These are phyloP conservation scores for Anticlea derivata DNA, from an alignment of 2,888 invertebrate species.

Conservation along the genomic window DNA sequence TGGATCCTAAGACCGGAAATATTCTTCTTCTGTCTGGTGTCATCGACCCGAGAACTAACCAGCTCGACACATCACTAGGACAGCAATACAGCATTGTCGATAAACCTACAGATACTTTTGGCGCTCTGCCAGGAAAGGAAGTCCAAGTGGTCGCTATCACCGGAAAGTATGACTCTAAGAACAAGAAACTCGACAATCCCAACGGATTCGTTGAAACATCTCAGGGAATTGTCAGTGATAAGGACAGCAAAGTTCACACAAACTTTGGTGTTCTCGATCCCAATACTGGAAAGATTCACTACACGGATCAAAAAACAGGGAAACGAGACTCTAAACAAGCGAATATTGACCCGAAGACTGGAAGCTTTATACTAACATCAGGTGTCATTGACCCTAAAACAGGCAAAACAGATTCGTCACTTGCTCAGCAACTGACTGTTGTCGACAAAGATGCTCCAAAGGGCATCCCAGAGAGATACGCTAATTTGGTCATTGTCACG, in stretches of 20 bases:
- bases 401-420: constrained; percentile 86
- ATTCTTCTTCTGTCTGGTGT: constrained; percentile 81
- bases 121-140: constrained; percentile 67
- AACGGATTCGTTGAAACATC: constrained; percentile 81
- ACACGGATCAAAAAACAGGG: constrained; percentile 85
- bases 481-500: constrained; percentile 80
- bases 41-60: constrained; percentile 83
- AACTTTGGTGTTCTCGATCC: constrained; percentile 86
- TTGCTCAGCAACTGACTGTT: constrained; percentile 82
- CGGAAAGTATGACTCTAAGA: constrained; percentile 84
- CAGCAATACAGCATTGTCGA: constrained; percentile 85
- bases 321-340: constrained; percentile 86
- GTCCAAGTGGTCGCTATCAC: constrained; percentile 85
- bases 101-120: constrained; percentile 79
- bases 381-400: constrained; percentile 86
- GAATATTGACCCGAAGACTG: constrained; percentile 78
- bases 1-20: constrained; percentile 81
- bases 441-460: constrained; percentile 75
- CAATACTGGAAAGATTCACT: constrained; percentile 82
- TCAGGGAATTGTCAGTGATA: constrained; percentile 85
- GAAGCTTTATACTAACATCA: constrained; percentile 83
- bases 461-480: constrained; percentile 74
- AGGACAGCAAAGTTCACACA: constrained; percentile 87
- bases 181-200: constrained; percentile 83
- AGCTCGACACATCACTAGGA: constrained; percentile 81